Evolutionary conservation across 2,113 vertebrate genomes (phyloP), one percentile per base, ranked within the genome.

Genomic region (Larimichthys crocea): DNA sequence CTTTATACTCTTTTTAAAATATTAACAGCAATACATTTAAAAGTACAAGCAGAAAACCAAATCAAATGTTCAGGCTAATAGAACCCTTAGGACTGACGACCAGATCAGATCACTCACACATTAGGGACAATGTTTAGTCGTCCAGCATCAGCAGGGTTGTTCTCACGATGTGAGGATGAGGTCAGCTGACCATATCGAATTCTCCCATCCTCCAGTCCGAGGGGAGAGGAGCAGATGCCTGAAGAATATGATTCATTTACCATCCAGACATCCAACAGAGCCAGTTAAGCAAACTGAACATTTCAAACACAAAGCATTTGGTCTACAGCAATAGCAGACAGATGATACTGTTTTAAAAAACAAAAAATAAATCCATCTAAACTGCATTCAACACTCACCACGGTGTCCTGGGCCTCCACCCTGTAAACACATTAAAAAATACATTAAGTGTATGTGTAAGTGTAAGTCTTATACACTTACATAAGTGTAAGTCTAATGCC

Each of bases 131-230:
- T 91, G 86, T 96, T 96, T 2, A 97, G 94, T 3, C 96, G 94
- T 1, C 95, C 96, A 0, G 94, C 95, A 5, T 96, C 96, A 0
- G 96, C 95, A 3, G 96, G 95, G 63, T 95, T 96, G 86, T 96
- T 95, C 26, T 94, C 94, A 1, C 84, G 91, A 66, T 92, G 70
- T 1, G 96, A 94, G 4, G 96, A 96, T 0, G 96, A 95, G 1
- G 91, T 94, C 80, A 97, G 85, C 87, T 97, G 96, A 69, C 95
- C 94, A 6, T 96, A 94, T n/a, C 74, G 90, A 17, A 96, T 82
- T 0, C 88, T 90, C 0, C 96, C 96, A 0, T 96, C 96, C 87
- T 95, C 96, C 89, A 97, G 72, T 52, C 96, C 96, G 6, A 97
- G 94, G 0, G 96, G 84, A 35, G 91, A 93, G 2, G 93, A 92